Base-by-base conservation (phyloP, 2,888 invertebrate species). In the Mythimna lalbum region DNA sequence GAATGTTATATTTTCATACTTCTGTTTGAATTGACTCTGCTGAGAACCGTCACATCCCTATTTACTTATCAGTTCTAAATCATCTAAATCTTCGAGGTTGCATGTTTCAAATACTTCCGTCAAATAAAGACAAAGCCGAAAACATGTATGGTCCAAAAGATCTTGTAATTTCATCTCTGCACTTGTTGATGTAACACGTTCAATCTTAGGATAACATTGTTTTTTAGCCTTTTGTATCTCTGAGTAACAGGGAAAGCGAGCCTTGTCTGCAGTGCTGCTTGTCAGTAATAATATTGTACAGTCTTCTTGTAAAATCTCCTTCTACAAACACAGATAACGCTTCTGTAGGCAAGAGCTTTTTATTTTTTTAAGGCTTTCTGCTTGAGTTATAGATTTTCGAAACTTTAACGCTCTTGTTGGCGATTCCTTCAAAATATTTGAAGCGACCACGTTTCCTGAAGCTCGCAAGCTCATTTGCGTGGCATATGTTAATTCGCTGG, bases 381-480 rank as follows among this genome's bases (percentile, higher is more conserved):
- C 56, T 56, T 3, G 31, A 56, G 56, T 33, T 4, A 33, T 33
- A n/a, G 33, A 56, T 39, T 39, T 59, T 39, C 39, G 39, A 59
- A 59, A 66, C 65, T 71, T 66, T 61, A 31, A 49, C 17, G 70
- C 65, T 49, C 56, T 65, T 65, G 52, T 36, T 43, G 70, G 65
- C 33, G 60, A 61, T 60, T 62, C 69, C 55, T 73, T 73, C 17
- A 74, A 56, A 47, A 68, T 36, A 65, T 74, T 65, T 19, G 73
- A 69, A 50, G 69, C 73, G 27, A 67, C 76, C 9, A 76, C 69
- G 27, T 77, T 70, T 21, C 71, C 69, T n/a, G 64, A 10, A 49
- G 71, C 49, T 63, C 72, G 52, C 39, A 76, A 76, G 33, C 68
- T 65, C 66, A 76, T 69, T 64, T 72, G 70, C 49, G 75, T 68